Conservation (phyloP, 1,140 invertebrate genomes). For the Tetramorium simillimum region DNA sequence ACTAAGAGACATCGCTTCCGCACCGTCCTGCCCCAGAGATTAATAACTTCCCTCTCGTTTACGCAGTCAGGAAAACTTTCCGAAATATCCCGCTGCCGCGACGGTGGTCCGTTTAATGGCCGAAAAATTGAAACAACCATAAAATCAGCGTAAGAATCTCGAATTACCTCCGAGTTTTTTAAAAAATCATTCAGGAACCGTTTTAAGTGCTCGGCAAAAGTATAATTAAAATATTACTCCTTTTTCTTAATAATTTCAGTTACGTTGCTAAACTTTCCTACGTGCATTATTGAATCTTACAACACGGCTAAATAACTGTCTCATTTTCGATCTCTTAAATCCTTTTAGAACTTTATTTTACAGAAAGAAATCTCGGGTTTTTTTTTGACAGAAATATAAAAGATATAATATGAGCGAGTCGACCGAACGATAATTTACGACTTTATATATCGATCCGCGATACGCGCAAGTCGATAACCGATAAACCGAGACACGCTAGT, state of each 20-base stretch:
- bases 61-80: constrained; percentile 55
- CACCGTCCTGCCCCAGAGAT: constrained; percentile 47
- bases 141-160: not conserved
- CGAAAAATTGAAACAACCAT: constrained; percentile 23
- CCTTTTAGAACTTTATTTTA: not conserved
- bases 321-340: not conserved
- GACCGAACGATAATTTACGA: constrained; percentile 27
- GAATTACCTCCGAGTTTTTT: not conserved
- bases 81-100: constrained; percentile 39
- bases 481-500: constrained; percentile 33
- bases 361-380: not conserved
- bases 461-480: constrained; percentile 37
- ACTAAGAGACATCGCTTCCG: constrained; percentile 69
- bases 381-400: not conserved
- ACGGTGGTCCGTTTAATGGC: not conserved
- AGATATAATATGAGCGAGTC: not conserved
- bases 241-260: not conserved
- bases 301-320: not conserved
- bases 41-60: constrained; percentile 70
- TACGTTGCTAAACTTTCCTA: not conserved
- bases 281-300: not conserved
- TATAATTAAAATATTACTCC: not conserved
- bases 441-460: constrained; percentile 10
- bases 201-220: not conserved
- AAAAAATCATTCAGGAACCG: not conserved